Conservation (phyloP, 2,888 invertebrate species). For the Unio delphinus region DNA sequence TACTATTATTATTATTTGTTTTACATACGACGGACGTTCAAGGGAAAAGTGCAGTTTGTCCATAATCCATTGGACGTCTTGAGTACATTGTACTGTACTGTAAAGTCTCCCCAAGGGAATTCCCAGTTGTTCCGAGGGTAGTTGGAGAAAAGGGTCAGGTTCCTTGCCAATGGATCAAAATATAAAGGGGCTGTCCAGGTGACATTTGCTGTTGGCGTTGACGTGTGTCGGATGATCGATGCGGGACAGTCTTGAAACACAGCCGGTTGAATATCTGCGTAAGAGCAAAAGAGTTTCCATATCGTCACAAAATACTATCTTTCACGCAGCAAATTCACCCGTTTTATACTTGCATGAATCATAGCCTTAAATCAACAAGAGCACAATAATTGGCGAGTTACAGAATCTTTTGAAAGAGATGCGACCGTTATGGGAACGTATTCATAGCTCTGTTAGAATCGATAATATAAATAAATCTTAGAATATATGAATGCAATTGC, state of each 20-base stretch:
- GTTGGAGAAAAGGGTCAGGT: slow-evolving; percentile 4
- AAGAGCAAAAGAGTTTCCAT: neutral
- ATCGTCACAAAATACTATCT: too few species aligned
- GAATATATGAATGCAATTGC: too few species aligned
- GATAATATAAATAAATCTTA: too few species aligned
- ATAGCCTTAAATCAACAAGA: too few species aligned
- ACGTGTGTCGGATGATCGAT: neutral
- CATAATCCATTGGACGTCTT: slow-evolving; percentile 7
- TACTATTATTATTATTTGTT: too few species aligned
- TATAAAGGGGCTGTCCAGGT: slow-evolving; percentile 5
- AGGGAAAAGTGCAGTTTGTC: slow-evolving; percentile 3
- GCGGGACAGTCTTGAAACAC: slow-evolving; percentile 1
- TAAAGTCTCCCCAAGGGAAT: slow-evolving; percentile 16
- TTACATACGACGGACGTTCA: slow-evolving; percentile 9
- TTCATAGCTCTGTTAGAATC: too few species aligned
- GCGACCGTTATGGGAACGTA: too few species aligned
- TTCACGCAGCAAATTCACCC: too few species aligned
- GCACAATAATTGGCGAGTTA: too few species aligned
- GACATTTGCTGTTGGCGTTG: neutral
- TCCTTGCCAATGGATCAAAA: slow-evolving; percentile 8
- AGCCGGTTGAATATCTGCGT: slow-evolving; percentile 11
- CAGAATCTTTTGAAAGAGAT: too few species aligned
- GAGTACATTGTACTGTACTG: slow-evolving; percentile 5
- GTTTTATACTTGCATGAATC: too few species aligned
- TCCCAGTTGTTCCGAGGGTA: neutral